These are phyloP conservation scores for Hylomyscus alleni DNA, from an alignment of 2,797 vertebrate species.

Conservation along the genomic window DNA sequence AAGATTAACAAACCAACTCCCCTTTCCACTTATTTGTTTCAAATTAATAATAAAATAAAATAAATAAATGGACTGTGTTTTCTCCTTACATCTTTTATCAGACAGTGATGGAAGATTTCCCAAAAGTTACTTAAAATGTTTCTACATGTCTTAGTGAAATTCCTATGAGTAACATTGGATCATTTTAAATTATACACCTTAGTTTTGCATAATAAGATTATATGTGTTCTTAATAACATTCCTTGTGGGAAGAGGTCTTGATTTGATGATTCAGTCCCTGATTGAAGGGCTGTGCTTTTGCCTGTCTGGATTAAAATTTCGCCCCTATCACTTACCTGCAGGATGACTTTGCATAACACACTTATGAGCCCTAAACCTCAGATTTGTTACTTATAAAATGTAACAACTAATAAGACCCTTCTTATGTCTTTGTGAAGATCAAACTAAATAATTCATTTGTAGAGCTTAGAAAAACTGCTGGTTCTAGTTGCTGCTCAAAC, in stretches of 20 bases:
- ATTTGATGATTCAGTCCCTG: background rate
- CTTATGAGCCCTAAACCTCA: background rate
- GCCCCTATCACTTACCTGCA: background rate
- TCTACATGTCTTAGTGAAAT: background rate
- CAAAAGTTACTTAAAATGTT: background rate
- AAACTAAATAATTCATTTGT: background rate
- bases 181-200: background rate
- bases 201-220: slow-evolving; percentile 22
- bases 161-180: slow-evolving; percentile 38
- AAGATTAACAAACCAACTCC: background rate
- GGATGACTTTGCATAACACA: background rate
- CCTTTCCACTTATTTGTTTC: background rate
- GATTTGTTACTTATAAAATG: slow-evolving; percentile 27
- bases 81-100: background rate
- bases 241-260: background rate
- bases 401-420: background rate
- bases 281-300: background rate
- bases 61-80: background rate
- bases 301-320: background rate
- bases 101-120: background rate
- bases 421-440: slow-evolving; percentile 27
- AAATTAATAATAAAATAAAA: slow-evolving; percentile 19
- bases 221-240: slow-evolving; percentile 10
- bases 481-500: background rate
- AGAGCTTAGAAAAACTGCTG: slow-evolving; percentile 33